These are phyloP conservation scores for Gadopsis marmoratus DNA, from an alignment of 2,797 vertebrate genomes.

Conservation along the genomic window DNA sequence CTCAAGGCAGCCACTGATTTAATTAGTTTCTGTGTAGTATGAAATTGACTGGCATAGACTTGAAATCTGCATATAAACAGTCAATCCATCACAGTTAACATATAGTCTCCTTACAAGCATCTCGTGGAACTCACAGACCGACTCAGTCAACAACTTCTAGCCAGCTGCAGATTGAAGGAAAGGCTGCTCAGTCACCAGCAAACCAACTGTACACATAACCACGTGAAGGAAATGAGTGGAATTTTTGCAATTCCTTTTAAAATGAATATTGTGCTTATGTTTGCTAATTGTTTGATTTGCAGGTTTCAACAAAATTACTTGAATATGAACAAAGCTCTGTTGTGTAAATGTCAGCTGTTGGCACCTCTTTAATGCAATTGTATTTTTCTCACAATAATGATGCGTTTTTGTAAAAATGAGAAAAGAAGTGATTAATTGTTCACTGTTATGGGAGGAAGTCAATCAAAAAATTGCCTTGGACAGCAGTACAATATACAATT, in stretches of 20 bases:
- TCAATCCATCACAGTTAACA: neutral
- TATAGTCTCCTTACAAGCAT: neutral
- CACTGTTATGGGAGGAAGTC: neutral
- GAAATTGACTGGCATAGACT: neutral
- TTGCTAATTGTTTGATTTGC: neutral
- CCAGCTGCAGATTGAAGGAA: neutral
- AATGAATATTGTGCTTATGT: neutral
- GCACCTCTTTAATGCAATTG: neutral
- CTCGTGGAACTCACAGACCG: neutral
- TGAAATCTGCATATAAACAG: neutral
- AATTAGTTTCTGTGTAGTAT: neutral
- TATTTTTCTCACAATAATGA: neutral
- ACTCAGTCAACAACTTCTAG: neutral
- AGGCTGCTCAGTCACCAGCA: neutral
- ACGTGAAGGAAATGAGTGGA: neutral
- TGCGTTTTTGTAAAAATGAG: neutral
- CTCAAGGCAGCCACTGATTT: neutral
- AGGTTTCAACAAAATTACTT: neutral
- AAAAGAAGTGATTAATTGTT: neutral
- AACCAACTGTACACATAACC: neutral
- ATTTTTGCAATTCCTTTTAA: neutral
- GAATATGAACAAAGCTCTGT: neutral
- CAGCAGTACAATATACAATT: neutral
- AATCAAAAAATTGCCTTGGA: neutral
- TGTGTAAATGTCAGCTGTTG: neutral